Base-by-base conservation (phyloP, 2,888 invertebrate genomes). In the Argyresthia albistria region DNA sequence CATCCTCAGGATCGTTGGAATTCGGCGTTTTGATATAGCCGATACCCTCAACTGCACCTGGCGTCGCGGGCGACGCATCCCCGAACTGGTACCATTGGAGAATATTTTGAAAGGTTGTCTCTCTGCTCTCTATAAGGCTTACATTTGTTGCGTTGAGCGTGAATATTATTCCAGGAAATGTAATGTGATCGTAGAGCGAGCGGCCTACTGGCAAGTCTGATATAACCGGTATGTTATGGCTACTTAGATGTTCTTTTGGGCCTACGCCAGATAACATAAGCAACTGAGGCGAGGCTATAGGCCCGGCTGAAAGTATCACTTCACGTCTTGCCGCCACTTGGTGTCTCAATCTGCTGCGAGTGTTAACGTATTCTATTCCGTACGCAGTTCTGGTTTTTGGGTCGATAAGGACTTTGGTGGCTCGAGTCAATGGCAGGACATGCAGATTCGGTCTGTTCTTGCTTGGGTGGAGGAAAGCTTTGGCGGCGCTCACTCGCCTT, bases 261-360 rank as follows among this genome's bases (percentile, higher is more conserved):
- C 92, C 92, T 8, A 93, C 75, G 1, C 94, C 95, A 0, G 93
- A 93, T 14, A 95, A 70, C 94, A 96, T 93, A 7, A 96, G 87
- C 8, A 97, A 70, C 66, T 96, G 96, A 0, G 96, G 95, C 0
- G 93, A 91, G 60, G 93, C 94, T 54, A 96, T 91, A 0, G 95
- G 90, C 0, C 95, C 95, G 1, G 92, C 94, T 9, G 93, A 91
- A 3, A 95, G 57, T 53, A 96, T 91, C 0, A 95, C 90, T 74
- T 93, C 93, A 61, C 89, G 90, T 46, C 87, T 78, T 0, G 92
- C 93, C 53, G 64, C 67, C 0, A 90, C 89, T 47, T 74, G 73
- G 36, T 76, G 73, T 46, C 69, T 73, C 53, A 76, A 60, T 0
- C 80, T 76, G 52, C 83, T 76, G 43, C 81, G 72, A 6, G n/a